These are phyloP conservation scores for Ophthalmolycus amberensis DNA, from an alignment of 2,113 vertebrate species.

Conservation along the genomic window DNA sequence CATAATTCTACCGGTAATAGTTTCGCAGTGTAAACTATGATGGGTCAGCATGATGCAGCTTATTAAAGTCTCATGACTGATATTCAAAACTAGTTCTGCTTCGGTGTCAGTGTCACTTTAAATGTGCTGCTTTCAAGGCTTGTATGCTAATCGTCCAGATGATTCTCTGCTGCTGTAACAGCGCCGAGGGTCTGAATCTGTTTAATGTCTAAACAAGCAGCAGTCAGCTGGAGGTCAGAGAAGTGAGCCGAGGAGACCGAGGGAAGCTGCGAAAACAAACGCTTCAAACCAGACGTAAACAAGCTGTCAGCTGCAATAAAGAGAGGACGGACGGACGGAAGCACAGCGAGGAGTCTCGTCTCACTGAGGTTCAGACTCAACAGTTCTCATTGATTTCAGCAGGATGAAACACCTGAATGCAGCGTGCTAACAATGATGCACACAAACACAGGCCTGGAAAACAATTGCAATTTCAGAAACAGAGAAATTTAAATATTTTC, in stretches of 20 bases:
- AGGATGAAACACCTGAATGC: neutral
- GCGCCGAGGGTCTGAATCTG: slow-evolving; percentile 60
- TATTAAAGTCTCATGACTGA: too few relatives aligned
- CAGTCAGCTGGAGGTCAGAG: slow-evolving; percentile 63
- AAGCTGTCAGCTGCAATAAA: slow-evolving; percentile 59
- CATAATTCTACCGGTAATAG: neutral
- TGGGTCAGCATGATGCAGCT: too few relatives aligned
- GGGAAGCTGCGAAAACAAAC: slow-evolving; percentile 52
- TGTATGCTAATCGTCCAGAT: slow-evolving; percentile 49
- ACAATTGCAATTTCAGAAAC: too few relatives aligned
- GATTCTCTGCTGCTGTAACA: slow-evolving; percentile 26
- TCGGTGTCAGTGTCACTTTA: slow-evolving; percentile 26
- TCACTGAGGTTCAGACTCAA: neutral
- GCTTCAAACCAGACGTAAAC: slow-evolving; percentile 52
- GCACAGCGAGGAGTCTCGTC: slow-evolving; percentile 1
- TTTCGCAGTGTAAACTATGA: too few relatives aligned
- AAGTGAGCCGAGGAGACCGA: slow-evolving; percentile 37
- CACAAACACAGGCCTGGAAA: neutral
- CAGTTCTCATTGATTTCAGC: neutral
- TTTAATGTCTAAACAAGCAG: slow-evolving; percentile 63
- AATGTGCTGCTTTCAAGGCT: slow-evolving; percentile 14
- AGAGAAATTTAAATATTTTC: too few relatives aligned
- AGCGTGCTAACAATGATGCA: neutral
- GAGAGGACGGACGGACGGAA: slow-evolving; percentile 28
- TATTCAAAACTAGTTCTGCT: neutral